These are phyloP conservation scores for Oedothorax gibbosus DNA, from an alignment of 1,140 invertebrate species.

Conservation along the genomic window DNA sequence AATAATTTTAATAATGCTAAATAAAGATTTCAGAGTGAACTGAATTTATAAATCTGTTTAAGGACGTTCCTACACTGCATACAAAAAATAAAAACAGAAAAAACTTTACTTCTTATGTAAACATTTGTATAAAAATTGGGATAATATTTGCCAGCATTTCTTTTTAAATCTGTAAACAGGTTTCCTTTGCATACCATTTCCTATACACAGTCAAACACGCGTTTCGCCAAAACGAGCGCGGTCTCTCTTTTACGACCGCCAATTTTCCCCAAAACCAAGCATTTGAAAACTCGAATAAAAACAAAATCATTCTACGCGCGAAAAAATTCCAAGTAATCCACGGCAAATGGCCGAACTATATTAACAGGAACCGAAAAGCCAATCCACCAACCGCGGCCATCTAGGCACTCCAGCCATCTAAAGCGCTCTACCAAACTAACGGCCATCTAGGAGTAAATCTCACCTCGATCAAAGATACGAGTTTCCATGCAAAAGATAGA, in stretches of 20 bases:
- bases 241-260: conserved; percentile 12
- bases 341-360: conserved; percentile 3
- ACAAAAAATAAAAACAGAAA: too few relatives aligned
- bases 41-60: too few relatives aligned
- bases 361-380: too few relatives aligned
- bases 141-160: too few relatives aligned
- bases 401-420: not conserved
- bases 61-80: too few relatives aligned
- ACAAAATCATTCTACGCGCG: not conserved
- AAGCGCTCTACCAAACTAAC: not conserved
- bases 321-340: conserved; percentile 2
- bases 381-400: too few relatives aligned
- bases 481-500: conserved; percentile 8
- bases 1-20: too few relatives aligned
- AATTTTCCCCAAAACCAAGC: not conserved
- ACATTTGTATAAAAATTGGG: too few relatives aligned
- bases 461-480: not conserved
- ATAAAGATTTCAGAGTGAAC: too few relatives aligned
- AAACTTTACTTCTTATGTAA: too few relatives aligned
- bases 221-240: not conserved
- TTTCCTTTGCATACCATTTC: too few relatives aligned
- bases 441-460: conserved; percentile 12
- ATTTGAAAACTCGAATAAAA: conserved; percentile 26
- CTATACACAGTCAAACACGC: not conserved
- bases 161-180: too few relatives aligned